A percentile compares a stretch with the other conserved stretches of the same genome.
Evolutionary conservation across 2,113 vertebrate species (phyloP).

Genomic region (Melanerpes aurifrons): DNA sequence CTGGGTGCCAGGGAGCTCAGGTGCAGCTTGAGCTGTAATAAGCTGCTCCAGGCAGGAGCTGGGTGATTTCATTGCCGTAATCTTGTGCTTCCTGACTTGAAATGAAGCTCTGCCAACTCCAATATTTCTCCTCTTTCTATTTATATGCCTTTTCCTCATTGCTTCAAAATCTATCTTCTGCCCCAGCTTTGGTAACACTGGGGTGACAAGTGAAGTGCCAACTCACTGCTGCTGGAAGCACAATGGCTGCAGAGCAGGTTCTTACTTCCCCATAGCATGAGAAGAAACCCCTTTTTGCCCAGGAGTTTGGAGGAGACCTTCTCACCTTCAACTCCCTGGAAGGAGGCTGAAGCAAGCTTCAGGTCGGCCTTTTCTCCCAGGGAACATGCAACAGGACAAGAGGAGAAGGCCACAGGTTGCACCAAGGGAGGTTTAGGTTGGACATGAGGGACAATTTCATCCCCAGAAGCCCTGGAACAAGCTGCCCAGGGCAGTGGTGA

Average conservation of each 20-base stretch:
- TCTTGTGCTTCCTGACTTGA: neutral
- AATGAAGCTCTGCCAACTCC: neutral
- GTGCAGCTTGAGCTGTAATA: neutral
- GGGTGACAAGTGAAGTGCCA: fast-evolving
- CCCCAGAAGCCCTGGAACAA: too few relatives aligned
- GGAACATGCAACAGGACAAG: too few relatives aligned
- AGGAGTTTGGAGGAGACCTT: neutral
- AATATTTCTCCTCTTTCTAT: neutral
- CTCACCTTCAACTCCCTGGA: too few relatives aligned
- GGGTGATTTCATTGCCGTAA: fast-evolving
- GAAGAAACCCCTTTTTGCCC: neutral
- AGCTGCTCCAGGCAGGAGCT: neutral
- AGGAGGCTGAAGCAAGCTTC: too few relatives aligned
- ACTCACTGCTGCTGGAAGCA: neutral
- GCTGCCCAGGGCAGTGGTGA: too few relatives aligned
- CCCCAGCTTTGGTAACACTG: neutral
- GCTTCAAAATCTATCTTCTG: neutral
- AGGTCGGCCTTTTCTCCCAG: too few relatives aligned
- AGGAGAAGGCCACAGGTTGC: too few relatives aligned
- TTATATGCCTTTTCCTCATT: neutral
- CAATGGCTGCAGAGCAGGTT: neutral
- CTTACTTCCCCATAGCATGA: fast-evolving
- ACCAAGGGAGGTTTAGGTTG: too few relatives aligned
- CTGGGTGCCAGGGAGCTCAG: neutral
- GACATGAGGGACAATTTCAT: too few relatives aligned